These are phyloP conservation scores for Melipona bicolor DNA, from an alignment of 2,888 invertebrate species.

Conservation along the genomic window DNA sequence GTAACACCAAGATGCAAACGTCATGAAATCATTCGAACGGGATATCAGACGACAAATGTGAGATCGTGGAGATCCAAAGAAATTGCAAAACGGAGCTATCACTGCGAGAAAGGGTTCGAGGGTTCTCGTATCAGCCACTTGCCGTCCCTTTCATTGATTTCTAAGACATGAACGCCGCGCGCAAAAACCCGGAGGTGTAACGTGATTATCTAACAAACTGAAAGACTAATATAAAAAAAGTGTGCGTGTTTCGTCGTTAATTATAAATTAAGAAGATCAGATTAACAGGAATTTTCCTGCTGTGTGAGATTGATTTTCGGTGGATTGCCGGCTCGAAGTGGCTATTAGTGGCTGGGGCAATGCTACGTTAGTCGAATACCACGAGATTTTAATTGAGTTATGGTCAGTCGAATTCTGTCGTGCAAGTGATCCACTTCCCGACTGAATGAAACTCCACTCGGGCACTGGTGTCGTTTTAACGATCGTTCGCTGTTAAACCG, in stretches of 20 bases:
- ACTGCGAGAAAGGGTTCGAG: slow-evolving; percentile 12
- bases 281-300: neutral
- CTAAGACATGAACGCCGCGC: slow-evolving; percentile 39
- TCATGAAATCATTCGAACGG: neutral
- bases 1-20: slow-evolving; percentile 10
- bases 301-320: neutral
- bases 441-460: slow-evolving; percentile 3
- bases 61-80: neutral
- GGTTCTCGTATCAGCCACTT: slow-evolving; percentile 20
- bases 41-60: slow-evolving; percentile 2
- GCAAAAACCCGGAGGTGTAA: slow-evolving; percentile 35
- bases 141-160: slow-evolving; percentile 56
- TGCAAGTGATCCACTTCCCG: neutral
- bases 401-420: neutral
- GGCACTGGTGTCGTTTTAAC: neutral
- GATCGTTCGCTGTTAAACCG: neutral
- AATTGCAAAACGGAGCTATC: slow-evolving; percentile 3
- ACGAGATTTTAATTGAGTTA: slow-evolving; percentile 25
- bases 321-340: neutral
- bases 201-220: slow-evolving; percentile 14
- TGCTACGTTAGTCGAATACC: slow-evolving; percentile 8
- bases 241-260: neutral
- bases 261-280: neutral
- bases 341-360: neutral
- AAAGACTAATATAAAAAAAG: neutral